A percentile compares a stretch with the other conserved stretches of the same genome.
Conservation (phyloP, 2,888 invertebrate genomes). For the Drosophila seclusa region DNA sequence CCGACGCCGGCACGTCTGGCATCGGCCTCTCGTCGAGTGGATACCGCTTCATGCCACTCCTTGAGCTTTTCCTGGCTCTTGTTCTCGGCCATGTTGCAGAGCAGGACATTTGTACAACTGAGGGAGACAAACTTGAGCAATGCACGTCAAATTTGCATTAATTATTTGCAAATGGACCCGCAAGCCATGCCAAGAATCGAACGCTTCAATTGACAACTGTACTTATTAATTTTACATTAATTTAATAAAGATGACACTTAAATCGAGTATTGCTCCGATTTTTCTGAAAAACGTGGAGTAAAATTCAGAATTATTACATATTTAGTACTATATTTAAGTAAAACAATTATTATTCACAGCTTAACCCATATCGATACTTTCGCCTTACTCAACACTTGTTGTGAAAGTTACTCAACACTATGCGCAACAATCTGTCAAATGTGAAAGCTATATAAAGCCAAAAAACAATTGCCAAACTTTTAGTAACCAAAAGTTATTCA, state of each 20-base stretch:
- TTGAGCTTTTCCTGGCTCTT: not conserved
- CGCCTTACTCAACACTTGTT: slow-evolving; percentile 7
- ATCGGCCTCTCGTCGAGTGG: slow-evolving; percentile 9
- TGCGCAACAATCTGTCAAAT: slow-evolving; percentile 15
- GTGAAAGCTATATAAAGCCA: not conserved
- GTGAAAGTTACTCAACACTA: slow-evolving; percentile 11
- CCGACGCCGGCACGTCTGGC: slow-evolving; percentile 35
- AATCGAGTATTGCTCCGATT: not conserved
- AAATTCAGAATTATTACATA: not conserved
- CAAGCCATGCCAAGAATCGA: not conserved
- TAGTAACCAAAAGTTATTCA: not conserved
- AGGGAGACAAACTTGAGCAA: not conserved
- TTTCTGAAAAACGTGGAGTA: not conserved
- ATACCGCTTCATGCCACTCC: slow-evolving; percentile 6
- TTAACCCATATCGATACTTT: not conserved
- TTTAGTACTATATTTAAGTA: not conserved
- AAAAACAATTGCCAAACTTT: no score
- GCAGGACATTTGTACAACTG: not conserved
- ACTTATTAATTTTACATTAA: not conserved
- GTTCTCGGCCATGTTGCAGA: not conserved
- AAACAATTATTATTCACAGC: not conserved
- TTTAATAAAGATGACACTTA: not conserved
- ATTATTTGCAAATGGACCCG: not conserved
- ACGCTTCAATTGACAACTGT: no score
- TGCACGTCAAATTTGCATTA: not conserved